phyloP scores from a whole-genome alignment of 1,140 invertebrate genomes.

The Apis laboriosa region DNA sequence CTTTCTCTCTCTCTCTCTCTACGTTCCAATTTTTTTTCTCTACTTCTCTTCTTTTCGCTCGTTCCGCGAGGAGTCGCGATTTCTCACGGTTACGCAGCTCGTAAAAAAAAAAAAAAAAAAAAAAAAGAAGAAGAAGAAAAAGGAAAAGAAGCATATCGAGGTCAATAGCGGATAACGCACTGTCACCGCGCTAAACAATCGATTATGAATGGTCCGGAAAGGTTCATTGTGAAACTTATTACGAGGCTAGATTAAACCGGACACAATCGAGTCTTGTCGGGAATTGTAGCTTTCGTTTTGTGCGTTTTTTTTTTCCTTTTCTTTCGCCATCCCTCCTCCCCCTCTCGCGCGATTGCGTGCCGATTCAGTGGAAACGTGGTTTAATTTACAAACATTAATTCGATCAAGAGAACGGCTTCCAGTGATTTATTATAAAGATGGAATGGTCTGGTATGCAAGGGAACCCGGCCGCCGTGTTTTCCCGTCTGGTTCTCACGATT shows the following conservation, averaged over 20 bases:
- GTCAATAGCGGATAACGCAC: background rate
- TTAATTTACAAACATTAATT: constrained; percentile 33
- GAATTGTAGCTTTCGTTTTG: background rate
- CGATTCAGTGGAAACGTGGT: background rate
- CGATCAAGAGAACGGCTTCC: constrained; percentile 20
- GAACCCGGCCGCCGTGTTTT: constrained; percentile 50
- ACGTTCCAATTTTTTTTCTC: constrained; percentile 12
- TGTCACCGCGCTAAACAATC: constrained; percentile 36
- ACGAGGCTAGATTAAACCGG: background rate
- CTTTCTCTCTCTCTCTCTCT: constrained; percentile 15
- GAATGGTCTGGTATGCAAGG: constrained; percentile 31
- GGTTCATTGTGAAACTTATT: constrained; percentile 10
- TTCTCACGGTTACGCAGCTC: constrained; percentile 33
- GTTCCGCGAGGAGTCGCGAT: background rate
- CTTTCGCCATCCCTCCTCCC: background rate
- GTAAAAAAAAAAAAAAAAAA: too few relatives aligned
- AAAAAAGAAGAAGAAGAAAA: too few relatives aligned
- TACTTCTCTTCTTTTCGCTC: constrained; percentile 8
- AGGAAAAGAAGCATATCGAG: background rate
- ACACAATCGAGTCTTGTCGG: background rate
- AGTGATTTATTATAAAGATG: constrained; percentile 40
- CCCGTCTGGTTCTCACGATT: constrained; percentile 65
- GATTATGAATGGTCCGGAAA: constrained; percentile 32
- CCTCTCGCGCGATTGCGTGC: too few relatives aligned
- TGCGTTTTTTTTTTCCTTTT: background rate